Percentiles rank a stretch among this genome's conserved stretches.
These are phyloP conservation scores for Lepidurus couesii DNA, from an alignment of 1,140 invertebrate species.

Conservation along the genomic window DNA sequence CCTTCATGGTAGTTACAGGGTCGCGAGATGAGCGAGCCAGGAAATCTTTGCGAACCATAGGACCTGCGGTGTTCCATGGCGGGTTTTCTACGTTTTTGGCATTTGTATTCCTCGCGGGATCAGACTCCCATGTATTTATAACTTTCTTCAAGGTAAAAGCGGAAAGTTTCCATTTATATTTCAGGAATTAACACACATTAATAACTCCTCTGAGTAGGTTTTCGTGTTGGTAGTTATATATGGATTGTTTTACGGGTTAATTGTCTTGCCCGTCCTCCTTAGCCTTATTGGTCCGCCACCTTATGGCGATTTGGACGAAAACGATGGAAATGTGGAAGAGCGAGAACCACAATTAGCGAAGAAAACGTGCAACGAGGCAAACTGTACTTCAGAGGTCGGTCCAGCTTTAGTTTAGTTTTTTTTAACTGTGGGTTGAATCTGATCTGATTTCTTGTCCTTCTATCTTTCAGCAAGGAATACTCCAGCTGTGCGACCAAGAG, in stretches of 20 bases:
- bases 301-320: conserved; percentile 40
- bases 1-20: conserved; percentile 59
- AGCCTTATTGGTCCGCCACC: conserved; percentile 62
- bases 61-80: conserved; percentile 53
- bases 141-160: conserved; percentile 48
- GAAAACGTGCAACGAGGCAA: background rate
- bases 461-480: background rate
- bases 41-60: conserved; percentile 65
- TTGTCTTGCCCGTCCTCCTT: conserved; percentile 66
- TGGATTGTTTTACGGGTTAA: conserved; percentile 67
- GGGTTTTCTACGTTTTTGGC: conserved; percentile 52
- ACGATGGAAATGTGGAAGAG: background rate
- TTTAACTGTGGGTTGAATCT: background rate
- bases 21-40: conserved; percentile 56
- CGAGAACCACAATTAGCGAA: background rate
- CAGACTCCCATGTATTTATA: conserved; percentile 49
- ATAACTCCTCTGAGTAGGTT: conserved; percentile 51
- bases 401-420: background rate
- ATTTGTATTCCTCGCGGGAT: conserved; percentile 48
- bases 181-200: background rate
- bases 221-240: conserved; percentile 68
- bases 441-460: background rate
- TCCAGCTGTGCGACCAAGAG: no score
- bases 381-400: background rate
- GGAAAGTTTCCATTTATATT: background rate